Base-by-base conservation (phyloP, 2,113 vertebrate genomes). In the Pampusana beccarii region DNA sequence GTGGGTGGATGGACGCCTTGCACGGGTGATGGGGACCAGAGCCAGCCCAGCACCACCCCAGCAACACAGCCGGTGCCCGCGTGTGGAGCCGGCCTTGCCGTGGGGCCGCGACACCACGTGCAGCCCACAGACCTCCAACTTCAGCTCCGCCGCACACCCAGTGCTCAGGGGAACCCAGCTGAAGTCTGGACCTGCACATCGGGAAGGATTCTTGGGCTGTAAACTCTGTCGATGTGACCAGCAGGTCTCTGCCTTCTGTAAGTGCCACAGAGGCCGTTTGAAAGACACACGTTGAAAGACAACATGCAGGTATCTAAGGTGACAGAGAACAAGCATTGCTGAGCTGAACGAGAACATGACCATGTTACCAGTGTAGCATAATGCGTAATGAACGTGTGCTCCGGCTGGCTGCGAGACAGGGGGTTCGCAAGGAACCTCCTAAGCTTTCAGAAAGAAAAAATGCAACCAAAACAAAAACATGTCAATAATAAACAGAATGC, bases 361-460 rank as follows among this genome's bases (percentile, higher is more conserved):
- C 16, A 0, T 21, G 8, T 0, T 8, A 18, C 3, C 10, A 2
- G 26, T 3, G 16, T 1, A 3, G 11, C 10, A 0, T 0, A 12
- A 57, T 0, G 1, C 5, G 4, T 5, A 26, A 29, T 1, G 18
- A 36, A 50, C 48, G 19, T 5, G 44, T 46, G 18, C 44, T 19
- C 44, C 19, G 44, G 44, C 44, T 46, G 44, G 17, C 44, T 14
- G 5, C 1, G 5, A 31, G 11, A 9, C 25, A 5, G 19, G 26
- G 26, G 34, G 16, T 64, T 19, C 1, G 0, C 20, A 38, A 21
- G 34, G 42, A 62, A 29, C 6, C 9, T 21, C 51, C 8, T 4
- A 13, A 2, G 38, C 9, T 44, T 80, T 44, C 1, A 2, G 46
- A 67, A 64, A 34, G 38, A 18, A 38, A 31, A 54, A 50, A n/a